Evolutionary conservation across 2,113 vertebrate species (phyloP).

Genomic region (Campylorhamphus procurvoides): DNA sequence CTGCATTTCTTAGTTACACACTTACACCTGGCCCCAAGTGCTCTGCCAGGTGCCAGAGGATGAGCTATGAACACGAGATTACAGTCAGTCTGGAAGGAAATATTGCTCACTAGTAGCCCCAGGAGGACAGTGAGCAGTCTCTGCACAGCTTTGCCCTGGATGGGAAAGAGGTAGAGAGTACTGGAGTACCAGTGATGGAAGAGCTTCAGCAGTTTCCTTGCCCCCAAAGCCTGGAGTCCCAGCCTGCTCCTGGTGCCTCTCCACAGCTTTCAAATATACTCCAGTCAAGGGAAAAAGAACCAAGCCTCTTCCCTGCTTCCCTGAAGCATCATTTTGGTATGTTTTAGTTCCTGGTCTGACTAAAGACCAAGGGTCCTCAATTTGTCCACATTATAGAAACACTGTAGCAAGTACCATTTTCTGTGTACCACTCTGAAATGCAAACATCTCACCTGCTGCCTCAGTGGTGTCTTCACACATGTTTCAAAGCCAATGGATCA

Average conservation of each 20-base stretch:
- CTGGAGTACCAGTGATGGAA: background rate
- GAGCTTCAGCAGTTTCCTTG: background rate
- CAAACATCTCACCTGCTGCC: background rate
- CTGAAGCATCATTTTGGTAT: background rate
- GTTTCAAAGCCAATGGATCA: background rate
- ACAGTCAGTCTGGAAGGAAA: background rate
- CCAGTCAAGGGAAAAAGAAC: background rate
- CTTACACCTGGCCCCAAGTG: background rate
- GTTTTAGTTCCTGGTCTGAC: background rate
- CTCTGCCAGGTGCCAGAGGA: background rate
- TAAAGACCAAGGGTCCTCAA: background rate
- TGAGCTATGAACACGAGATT: background rate
- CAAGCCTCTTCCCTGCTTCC: background rate
- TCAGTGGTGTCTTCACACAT: rapidly evolving
- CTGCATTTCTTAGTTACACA: background rate
- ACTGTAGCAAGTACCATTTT: background rate
- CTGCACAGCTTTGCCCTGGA: background rate
- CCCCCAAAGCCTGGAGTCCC: background rate
- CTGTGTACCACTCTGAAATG: background rate
- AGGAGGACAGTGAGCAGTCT: background rate
- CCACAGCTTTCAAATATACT: background rate
- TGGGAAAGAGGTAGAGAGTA: background rate
- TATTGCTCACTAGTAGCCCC: background rate
- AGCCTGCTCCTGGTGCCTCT: background rate
- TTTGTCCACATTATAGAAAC: background rate